Conservation (phyloP, 2,113 vertebrate species). For the Chiloscyllium plagiosum region DNA sequence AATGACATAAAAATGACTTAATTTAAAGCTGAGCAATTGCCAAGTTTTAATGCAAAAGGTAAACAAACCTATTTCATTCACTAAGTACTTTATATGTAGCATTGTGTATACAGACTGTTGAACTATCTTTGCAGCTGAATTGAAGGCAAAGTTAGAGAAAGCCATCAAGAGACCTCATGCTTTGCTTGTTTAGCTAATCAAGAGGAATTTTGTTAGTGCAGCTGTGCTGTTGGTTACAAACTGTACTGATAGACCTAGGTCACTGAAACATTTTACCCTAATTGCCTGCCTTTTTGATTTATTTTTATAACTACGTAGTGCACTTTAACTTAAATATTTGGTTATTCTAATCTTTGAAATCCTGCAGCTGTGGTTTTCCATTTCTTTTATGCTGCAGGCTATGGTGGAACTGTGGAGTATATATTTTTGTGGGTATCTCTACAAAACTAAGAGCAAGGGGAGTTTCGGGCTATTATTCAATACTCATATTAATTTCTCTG, state of each 20-base stretch:
- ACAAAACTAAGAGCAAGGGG: background rate
- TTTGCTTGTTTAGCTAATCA: slow-evolving; percentile 32
- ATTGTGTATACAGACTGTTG: background rate
- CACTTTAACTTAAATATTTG: slow-evolving; percentile 32
- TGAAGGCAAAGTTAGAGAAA: background rate
- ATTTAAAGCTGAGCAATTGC: slow-evolving; percentile 28
- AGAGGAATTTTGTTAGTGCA: slow-evolving; percentile 38
- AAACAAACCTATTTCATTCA: slow-evolving; percentile 10
- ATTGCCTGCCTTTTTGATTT: slow-evolving; percentile 30
- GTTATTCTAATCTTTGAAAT: slow-evolving; percentile 36
- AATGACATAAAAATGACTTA: background rate
- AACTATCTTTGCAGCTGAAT: slow-evolving; percentile 11
- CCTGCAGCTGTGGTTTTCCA: background rate
- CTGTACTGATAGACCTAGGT: slow-evolving; percentile 33
- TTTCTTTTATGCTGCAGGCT: slow-evolving; percentile 9
- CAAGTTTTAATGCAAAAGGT: background rate
- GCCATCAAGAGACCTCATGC: slow-evolving; percentile 27
- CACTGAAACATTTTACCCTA: slow-evolving; percentile 33
- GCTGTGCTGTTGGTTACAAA: slow-evolving; percentile 34
- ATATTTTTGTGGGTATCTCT: background rate
- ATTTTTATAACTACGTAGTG: slow-evolving; percentile 23
- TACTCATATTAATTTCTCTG: slow-evolving; percentile 8
- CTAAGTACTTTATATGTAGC: slow-evolving; percentile 13
- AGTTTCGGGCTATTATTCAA: background rate
- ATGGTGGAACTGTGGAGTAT: background rate